These are phyloP conservation scores for Galerucella nymphaeae DNA, from an alignment of 2,888 invertebrate species.

Conservation along the genomic window DNA sequence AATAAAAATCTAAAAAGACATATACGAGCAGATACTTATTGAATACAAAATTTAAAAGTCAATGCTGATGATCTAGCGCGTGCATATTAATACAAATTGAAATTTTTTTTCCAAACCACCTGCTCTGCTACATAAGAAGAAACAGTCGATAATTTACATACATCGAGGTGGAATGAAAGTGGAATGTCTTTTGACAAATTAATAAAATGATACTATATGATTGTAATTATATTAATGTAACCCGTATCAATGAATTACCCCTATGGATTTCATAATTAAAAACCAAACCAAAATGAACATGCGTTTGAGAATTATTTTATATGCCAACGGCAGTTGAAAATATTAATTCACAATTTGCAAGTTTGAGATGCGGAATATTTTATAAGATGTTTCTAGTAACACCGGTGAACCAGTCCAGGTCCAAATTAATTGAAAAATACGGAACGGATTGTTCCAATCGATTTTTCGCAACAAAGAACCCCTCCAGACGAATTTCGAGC, in stretches of 20 bases:
- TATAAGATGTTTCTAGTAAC: too few species aligned
- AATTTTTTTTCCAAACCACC: not conserved
- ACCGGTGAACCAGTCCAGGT: too few species aligned
- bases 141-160: not conserved
- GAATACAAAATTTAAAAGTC: too few species aligned
- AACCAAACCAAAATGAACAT: not conserved
- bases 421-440: too few species aligned
- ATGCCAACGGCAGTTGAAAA: not conserved
- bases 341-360: too few species aligned
- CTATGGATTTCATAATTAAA: not conserved
- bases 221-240: not conserved
- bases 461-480: too few species aligned
- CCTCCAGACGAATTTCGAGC: too few species aligned
- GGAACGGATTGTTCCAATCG: too few species aligned
- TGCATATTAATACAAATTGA: too few species aligned
- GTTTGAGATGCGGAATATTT: not conserved
- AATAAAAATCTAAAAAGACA: too few species aligned
- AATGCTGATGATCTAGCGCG: too few species aligned
- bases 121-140: not conserved
- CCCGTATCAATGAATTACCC: not conserved
- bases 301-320: not conserved
- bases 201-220: conserved; percentile 1
- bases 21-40: too few species aligned
- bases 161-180: not conserved
- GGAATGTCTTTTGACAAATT: not conserved